Conservation (phyloP, 2,888 invertebrate species). For the Drosophila ustulata region DNA sequence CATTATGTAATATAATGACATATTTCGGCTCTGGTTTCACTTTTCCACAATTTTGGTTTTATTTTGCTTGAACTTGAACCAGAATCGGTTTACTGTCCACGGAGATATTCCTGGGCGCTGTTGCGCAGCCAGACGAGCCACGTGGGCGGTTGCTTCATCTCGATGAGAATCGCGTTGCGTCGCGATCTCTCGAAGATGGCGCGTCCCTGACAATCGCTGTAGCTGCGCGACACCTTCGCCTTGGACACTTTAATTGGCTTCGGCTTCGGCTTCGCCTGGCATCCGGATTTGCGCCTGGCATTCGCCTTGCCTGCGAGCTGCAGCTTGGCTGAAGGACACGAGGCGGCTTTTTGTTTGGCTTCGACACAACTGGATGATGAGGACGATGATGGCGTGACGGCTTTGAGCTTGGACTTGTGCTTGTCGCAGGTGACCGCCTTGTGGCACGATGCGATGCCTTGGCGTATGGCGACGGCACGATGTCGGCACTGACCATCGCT, state of each 20-base stretch:
- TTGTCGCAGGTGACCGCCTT: not conserved
- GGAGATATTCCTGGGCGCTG: not conserved
- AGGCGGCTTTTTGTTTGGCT: not conserved
- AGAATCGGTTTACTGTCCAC: not conserved
- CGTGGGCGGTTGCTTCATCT: slow-evolving; percentile 80
- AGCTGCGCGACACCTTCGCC: slow-evolving; percentile 1
- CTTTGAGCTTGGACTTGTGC: not conserved
- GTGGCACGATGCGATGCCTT: not conserved
- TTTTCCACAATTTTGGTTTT: too few species aligned
- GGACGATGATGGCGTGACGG: not conserved
- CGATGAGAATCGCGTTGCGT: slow-evolving; percentile 68
- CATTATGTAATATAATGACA: too few species aligned
- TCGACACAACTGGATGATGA: not conserved
- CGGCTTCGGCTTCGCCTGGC: not conserved
- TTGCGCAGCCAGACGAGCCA: slow-evolving; percentile 68
- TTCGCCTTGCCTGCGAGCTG: not conserved
- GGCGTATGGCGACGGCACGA: too few species aligned
- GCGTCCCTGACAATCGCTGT: slow-evolving; percentile 63
- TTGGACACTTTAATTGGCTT: not conserved
- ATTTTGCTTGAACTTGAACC: too few species aligned
- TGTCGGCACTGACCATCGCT: slow-evolving; percentile 2
- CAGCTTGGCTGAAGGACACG: not conserved
- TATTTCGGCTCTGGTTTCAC: too few species aligned
- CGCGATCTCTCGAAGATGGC: slow-evolving; percentile 69
- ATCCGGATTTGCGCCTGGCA: not conserved